Base-by-base conservation (phyloP, 2,888 invertebrate genomes). In the Ferrisia virgata region DNA sequence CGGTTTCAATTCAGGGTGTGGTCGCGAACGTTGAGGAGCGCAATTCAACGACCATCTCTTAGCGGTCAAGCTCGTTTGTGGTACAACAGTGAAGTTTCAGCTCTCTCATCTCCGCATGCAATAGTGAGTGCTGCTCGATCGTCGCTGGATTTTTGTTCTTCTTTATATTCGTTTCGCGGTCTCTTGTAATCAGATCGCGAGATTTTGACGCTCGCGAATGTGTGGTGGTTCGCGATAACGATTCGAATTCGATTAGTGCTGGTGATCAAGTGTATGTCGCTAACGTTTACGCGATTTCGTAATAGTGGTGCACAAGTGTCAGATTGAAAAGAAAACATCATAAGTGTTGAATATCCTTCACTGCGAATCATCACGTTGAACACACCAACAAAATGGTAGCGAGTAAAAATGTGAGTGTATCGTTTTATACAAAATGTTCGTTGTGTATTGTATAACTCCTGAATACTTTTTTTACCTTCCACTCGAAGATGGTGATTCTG, bases 371-470 rank as follows among this genome's bases (percentile, higher is more conserved):
- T n/a, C n/a, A n/a, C n/a, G n/a, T 8, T 22, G 0, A 11, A 2
- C 22, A 11, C 69, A 69, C 31, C 4, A 13, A n/a, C 33, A 36
- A 76, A 36, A 76, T 76, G 72, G 72, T 76, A 36, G 72, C 72
- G 36, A 76, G 72, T 76, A 76, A 76, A 76, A 76, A 76, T 22
- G 72, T 76, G 36, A 76, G 72, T 76, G 47, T 22, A 53, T 53
- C 13, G 18, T 8, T 4, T 36, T 8, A 6, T 36, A 36, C 4
- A 36, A 36, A 36, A 36, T 36, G 8, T 36, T 36, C 36, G n/a
- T n/a, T n/a, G n/a, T n/a, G n/a, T n/a, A n/a, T n/a, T n/a, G n/a
- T n/a, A n/a, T n/a, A n/a, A n/a, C n/a, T n/a, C n/a, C n/a, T n/a
- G n/a, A n/a, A n/a, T n/a, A n/a, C n/a, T n/a, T n/a, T n/a, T n/a